Evolutionary conservation across 2,888 invertebrate species (phyloP).

Genomic region (Lochmaea capreae): DNA sequence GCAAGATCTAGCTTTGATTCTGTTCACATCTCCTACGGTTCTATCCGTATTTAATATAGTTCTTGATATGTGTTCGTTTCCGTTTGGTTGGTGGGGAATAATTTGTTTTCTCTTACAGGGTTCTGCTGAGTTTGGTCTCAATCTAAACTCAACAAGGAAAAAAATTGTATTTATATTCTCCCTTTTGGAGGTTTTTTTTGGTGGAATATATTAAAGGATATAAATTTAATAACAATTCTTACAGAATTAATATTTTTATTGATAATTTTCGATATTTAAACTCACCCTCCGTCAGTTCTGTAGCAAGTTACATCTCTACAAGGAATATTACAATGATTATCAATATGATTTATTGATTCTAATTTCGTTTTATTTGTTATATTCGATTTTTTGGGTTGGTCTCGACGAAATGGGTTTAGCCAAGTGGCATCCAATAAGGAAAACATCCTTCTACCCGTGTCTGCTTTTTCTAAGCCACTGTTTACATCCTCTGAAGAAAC

Average conservation of each 20-base stretch:
- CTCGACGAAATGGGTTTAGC: constrained; percentile 13
- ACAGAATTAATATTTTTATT: too few relatives aligned
- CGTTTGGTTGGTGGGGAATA: background rate
- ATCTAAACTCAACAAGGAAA: background rate
- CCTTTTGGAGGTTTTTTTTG: too few relatives aligned
- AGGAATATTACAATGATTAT: constrained; percentile 6
- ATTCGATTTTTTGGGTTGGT: constrained; percentile 1
- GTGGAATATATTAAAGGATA: too few relatives aligned
- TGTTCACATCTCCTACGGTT: background rate
- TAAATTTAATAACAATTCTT: too few relatives aligned
- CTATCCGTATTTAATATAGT: background rate
- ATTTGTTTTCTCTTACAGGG: background rate
- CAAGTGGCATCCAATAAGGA: constrained; percentile 10
- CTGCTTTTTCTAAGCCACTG: background rate
- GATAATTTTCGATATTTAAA: background rate
- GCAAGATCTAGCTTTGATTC: background rate
- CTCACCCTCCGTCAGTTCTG: constrained; percentile 2
- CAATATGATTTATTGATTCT: background rate
- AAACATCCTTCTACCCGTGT: constrained; percentile 2
- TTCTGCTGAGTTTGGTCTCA: background rate
- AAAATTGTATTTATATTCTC: background rate
- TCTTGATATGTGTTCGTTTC: background rate
- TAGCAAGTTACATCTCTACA: constrained; percentile 20
- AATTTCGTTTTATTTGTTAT: background rate
- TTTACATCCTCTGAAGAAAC: background rate